Evolutionary conservation across 2,113 vertebrate species (phyloP).

Genomic region (Megaceryle torquata): DNA sequence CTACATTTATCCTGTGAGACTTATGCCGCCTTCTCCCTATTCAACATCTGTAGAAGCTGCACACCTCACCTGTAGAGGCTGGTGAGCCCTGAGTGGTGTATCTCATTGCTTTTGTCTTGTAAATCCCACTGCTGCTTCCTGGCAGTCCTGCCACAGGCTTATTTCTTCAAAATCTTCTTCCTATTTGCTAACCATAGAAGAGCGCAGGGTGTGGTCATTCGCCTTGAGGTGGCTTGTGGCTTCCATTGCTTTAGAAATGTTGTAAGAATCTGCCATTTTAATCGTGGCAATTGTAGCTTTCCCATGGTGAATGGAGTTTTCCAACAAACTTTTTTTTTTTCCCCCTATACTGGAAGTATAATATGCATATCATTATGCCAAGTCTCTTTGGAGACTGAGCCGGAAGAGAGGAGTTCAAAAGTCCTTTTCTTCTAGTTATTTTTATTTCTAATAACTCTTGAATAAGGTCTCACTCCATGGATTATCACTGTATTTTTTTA

Average conservation of each 20-base stretch:
- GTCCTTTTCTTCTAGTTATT: not conserved
- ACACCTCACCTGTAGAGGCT: not conserved
- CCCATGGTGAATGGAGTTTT: not conserved
- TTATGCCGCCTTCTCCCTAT: not conserved
- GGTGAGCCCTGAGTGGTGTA: not conserved
- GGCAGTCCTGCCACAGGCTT: not conserved
- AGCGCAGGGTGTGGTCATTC: not conserved
- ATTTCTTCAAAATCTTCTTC: slow-evolving; percentile 26
- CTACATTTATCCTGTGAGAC: rapidly evolving
- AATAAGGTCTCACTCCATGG: not conserved
- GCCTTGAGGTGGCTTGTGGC: slow-evolving; percentile 4
- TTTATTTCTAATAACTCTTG: not conserved
- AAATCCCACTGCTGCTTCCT: not conserved
- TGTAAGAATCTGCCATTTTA: slow-evolving; percentile 52
- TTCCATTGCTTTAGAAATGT: slow-evolving; percentile 20
- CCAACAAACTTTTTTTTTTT: not conserved
- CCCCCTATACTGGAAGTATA: not conserved
- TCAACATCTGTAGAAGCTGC: not conserved
- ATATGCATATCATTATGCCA: not conserved
- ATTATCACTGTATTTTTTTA: not conserved
- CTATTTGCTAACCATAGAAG: slow-evolving; percentile 11
- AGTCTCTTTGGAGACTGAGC: not conserved
- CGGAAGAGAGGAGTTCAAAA: not conserved
- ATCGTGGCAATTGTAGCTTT: slow-evolving; percentile 23
- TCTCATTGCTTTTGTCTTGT: not conserved